Evolutionary conservation across 2,797 vertebrate species (phyloP).

Genomic region (Platyrinchus mystaceus): DNA sequence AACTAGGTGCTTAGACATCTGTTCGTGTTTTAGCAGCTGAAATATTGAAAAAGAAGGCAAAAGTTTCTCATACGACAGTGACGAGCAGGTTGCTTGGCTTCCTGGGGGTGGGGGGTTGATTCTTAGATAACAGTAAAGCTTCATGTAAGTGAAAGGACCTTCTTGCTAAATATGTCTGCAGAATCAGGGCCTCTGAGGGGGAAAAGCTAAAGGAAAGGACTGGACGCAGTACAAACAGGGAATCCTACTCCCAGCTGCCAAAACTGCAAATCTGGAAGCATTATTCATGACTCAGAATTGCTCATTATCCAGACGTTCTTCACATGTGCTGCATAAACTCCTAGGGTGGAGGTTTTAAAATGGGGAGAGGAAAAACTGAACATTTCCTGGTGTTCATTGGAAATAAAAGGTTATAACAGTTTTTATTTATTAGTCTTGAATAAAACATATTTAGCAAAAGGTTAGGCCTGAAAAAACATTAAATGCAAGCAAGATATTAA

Average conservation of each 20-base stretch:
- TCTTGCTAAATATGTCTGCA: neutral
- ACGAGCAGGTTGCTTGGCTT: neutral
- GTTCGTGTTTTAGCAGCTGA: neutral
- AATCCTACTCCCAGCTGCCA: slow-evolving; percentile 57
- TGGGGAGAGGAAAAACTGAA: neutral
- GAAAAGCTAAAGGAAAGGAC: slow-evolving; percentile 19
- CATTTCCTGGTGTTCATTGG: neutral
- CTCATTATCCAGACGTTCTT: slow-evolving; percentile 57
- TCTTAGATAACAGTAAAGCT: neutral
- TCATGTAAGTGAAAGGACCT: neutral
- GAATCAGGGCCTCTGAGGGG: slow-evolving; percentile 30
- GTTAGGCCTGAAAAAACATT: neutral
- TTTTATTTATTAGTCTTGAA: slow-evolving; percentile 8
- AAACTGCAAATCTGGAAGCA: slow-evolving; percentile 46
- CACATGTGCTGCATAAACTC: slow-evolving; percentile 32
- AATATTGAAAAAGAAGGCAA: neutral
- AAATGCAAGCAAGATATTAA: neutral
- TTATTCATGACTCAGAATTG: slow-evolving; percentile 60
- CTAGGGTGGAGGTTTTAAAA: slow-evolving; percentile 57
- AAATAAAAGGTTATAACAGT: neutral
- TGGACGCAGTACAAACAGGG: slow-evolving; percentile 46
- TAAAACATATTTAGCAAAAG: neutral
- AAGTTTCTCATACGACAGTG: neutral
- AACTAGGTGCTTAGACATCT: neutral
- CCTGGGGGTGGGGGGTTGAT: neutral